phyloP scores from a whole-genome alignment of 2,888 invertebrate species.

The Apantesis nais region DNA sequence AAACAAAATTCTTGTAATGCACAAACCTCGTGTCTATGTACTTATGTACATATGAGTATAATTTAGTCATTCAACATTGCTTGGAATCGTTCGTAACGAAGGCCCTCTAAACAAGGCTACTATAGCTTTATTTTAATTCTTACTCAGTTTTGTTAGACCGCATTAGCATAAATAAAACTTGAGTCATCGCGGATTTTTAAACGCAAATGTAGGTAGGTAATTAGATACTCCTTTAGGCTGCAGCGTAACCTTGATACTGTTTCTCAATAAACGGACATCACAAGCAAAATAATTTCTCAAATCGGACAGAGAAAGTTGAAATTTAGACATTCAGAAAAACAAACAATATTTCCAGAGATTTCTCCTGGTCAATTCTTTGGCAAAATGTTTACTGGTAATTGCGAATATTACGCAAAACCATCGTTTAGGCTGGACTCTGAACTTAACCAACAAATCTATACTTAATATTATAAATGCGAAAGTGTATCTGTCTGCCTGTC shows the following conservation, averaged over 20 bases:
- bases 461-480: too few species aligned
- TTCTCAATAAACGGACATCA: not conserved
- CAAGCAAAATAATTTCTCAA: not conserved
- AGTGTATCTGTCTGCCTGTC: too few species aligned
- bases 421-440: too few species aligned
- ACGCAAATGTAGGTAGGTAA: not conserved
- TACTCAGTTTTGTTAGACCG: not conserved
- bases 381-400: not conserved
- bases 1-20: conserved; percentile 14
- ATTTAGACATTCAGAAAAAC: not conserved
- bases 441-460: not conserved
- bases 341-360: not conserved
- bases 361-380: not conserved
- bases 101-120: conserved; percentile 13
- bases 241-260: not conserved
- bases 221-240: not conserved
- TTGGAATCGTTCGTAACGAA: conserved; percentile 12
- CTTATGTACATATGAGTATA: conserved; percentile 6
- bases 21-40: conserved; percentile 6
- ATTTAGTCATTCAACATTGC: conserved; percentile 11
- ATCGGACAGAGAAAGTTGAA: not conserved
- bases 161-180: conserved; percentile 1
- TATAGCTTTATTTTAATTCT: not conserved
- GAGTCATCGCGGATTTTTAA: conserved; percentile 1
- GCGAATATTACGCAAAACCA: not conserved